A percentile compares a stretch with the other conserved stretches of the same genome.
Conservation (phyloP, 2,113 vertebrate genomes). For the Heptranchias perlo region DNA sequence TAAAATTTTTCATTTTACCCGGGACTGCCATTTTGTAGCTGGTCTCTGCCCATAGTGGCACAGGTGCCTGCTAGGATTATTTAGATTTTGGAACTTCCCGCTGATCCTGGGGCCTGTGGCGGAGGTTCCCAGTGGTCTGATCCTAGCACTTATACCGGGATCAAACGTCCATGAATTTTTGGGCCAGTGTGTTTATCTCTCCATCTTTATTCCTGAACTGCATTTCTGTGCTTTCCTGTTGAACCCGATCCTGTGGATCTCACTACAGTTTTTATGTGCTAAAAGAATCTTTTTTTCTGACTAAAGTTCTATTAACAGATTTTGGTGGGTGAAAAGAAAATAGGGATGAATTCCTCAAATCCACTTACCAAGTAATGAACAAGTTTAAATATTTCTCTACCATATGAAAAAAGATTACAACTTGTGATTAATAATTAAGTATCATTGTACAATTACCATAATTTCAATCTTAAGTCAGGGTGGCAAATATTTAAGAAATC, state of each 20-base stretch:
- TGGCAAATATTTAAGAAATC: background rate
- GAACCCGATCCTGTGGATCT: background rate
- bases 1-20: background rate
- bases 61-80: background rate
- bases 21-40: background rate
- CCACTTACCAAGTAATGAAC: too few species aligned
- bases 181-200: background rate
- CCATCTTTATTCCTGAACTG: background rate
- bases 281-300: background rate
- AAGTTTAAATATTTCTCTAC: background rate
- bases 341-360: background rate
- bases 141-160: background rate
- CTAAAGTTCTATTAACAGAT: background rate
- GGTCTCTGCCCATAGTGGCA: background rate
- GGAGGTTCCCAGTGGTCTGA: background rate
- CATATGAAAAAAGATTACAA: background rate
- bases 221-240: background rate
- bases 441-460: too few species aligned
- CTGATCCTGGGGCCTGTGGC: background rate
- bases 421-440: too few species aligned
- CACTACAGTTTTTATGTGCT: background rate
- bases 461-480: too few species aligned
- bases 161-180: background rate
- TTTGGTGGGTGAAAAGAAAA: background rate
- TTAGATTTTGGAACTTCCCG: background rate